These are phyloP conservation scores for Lepilemur septentrionalis DNA, from an alignment of 2,797 vertebrate species.

Conservation along the genomic window DNA sequence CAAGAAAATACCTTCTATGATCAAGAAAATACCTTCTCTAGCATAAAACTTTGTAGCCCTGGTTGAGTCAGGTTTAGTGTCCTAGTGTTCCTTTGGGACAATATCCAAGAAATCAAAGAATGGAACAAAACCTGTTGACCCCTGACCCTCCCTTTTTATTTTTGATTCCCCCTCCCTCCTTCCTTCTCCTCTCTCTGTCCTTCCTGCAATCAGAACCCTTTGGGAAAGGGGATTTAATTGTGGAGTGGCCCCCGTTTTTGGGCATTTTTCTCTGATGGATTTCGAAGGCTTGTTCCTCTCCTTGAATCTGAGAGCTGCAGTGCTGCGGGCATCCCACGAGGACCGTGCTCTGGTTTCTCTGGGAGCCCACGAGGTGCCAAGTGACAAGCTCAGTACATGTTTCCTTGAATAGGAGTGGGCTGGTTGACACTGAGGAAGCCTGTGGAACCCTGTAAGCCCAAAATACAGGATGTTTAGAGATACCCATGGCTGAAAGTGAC, in stretches of 20 bases:
- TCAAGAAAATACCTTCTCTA: not conserved
- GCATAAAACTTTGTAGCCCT: not conserved
- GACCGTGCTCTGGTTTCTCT: not conserved
- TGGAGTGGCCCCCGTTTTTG: not conserved
- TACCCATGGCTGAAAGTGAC: not conserved
- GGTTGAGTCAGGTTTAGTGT: not conserved
- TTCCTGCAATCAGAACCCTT: too few species aligned
- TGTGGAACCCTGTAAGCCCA: not conserved
- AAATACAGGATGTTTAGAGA: not conserved
- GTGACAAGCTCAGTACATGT: not conserved
- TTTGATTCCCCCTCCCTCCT: not conserved
- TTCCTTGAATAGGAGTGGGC: not conserved
- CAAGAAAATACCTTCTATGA: too few species aligned
- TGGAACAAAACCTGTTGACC: not conserved
- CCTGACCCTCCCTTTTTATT: too few species aligned
- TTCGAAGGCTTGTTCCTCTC: not conserved
- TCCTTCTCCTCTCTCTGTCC: not conserved
- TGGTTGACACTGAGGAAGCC: conserved; percentile 37
- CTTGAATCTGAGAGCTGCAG: not conserved
- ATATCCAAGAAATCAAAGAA: not conserved
- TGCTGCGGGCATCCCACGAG: not conserved
- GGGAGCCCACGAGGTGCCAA: not conserved
- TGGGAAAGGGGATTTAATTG: not conserved
- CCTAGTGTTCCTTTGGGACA: not conserved
- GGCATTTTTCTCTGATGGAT: not conserved